Conservation (phyloP, 2,888 invertebrate genomes). For the Onthophagus sagittarius region DNA sequence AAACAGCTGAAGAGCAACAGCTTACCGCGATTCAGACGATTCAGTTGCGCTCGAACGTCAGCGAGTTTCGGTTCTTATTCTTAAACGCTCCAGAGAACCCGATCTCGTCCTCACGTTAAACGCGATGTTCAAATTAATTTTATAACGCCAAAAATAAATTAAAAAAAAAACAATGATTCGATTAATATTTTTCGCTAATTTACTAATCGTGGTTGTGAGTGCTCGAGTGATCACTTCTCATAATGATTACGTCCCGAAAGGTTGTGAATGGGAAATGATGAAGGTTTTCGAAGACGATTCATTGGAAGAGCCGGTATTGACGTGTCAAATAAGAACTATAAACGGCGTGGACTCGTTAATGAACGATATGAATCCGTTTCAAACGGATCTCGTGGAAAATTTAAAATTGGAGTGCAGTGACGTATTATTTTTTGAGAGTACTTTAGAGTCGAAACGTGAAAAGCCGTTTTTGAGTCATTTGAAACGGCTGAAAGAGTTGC, state of each 20-base stretch:
- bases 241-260: conserved; percentile 61
- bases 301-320: conserved; percentile 55
- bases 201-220: conserved; percentile 26
- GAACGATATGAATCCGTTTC: conserved; percentile 61
- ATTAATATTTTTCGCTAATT: too few species aligned
- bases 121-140: background rate
- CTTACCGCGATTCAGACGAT: conserved; percentile 17
- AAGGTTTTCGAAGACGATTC: conserved; percentile 55
- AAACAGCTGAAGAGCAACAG: conserved; percentile 35
- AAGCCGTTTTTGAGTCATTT: conserved; percentile 59
- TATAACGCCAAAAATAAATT: too few species aligned
- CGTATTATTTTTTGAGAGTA: conserved; percentile 69
- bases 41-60: conserved; percentile 8
- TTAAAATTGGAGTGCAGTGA: conserved; percentile 71
- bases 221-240: conserved; percentile 45
- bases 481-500: conserved; percentile 62
- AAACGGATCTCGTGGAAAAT: conserved; percentile 65
- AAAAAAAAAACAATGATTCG: too few species aligned
- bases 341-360: conserved; percentile 64
- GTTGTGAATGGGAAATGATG: conserved; percentile 68
- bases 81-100: too few species aligned
- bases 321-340: conserved; percentile 70
- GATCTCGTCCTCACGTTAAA: too few species aligned
- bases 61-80: too few species aligned
- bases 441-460: conserved; percentile 53